Evolutionary conservation across 2,888 invertebrate genomes (phyloP), one percentile per base, ranked within the genome.

Genomic region (Caenorhabditis panamensis): DNA sequence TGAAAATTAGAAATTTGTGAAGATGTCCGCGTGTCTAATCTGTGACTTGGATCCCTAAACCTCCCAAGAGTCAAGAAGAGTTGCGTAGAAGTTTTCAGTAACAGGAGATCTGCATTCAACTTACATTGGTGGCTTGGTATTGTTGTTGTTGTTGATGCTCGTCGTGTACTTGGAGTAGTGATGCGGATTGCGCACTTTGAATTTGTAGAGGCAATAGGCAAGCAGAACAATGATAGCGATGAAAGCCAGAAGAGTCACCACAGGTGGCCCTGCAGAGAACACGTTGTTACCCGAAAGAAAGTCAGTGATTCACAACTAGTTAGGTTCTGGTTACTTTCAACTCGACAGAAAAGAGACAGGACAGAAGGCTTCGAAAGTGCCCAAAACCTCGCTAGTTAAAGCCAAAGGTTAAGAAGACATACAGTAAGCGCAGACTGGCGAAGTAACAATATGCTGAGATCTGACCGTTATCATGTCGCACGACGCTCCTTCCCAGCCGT

Each of bases 371-470:
- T 58, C 4, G 49, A 37, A 16, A 49, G 36, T 54, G 22, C 16
- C 64, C 64, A 41, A 67, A 76, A 61, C 54, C 63, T 62, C 28
- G 28, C 36, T 47, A 56, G 58, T 76, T 63, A 63, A 49, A 63
- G 54, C 58, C 59, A 37, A 44, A 6, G 44, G 80, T 80, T 75
- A 76, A 69, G 62, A 75, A 63, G 69, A 81, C 81, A 64, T 81
- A 81, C 81, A 81, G 66, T 76, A 81, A 76, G 75, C 71, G 72
- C 81, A 81, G 71, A 72, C 66, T 61, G 71, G 76, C 47, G 67
- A 72, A 61, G 81, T 67, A 62, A 76, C 26, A 67, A 81, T 28
- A 62, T 69, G 41, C 63, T 67, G 68, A 68, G 64, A 31, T 59
- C 82, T 75, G 77, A 82, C 77, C 75, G 69, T 61, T 62, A 82